Conservation (phyloP, 2,888 invertebrate genomes). For the Marronus borbonicus region DNA sequence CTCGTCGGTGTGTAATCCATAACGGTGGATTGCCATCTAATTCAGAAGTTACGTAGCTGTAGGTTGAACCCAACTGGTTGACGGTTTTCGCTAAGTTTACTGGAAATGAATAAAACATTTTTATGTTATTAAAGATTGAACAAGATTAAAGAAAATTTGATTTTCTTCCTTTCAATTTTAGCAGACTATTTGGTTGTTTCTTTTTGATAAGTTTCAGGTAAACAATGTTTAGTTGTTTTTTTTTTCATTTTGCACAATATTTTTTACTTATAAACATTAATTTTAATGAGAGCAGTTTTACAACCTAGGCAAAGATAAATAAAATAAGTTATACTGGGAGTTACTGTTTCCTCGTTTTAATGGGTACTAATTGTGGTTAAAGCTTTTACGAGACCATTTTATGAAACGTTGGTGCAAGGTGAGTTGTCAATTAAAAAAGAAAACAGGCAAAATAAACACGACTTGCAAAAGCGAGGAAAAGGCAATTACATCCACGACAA, state of each 20-base stretch:
- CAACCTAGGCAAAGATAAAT: background rate
- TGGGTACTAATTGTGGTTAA: background rate
- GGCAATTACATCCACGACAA: constrained; percentile 9
- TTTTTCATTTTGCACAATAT: too few species aligned
- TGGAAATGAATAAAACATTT: constrained; percentile 68
- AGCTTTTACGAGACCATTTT: too few species aligned
- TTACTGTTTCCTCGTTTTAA: background rate
- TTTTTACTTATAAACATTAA: too few species aligned
- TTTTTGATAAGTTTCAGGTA: too few species aligned
- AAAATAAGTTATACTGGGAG: background rate
- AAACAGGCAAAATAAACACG: constrained; percentile 18
- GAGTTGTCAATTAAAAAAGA: constrained; percentile 11
- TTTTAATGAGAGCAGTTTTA: too few species aligned
- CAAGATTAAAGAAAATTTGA: too few species aligned
- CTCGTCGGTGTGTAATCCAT: constrained; percentile 83
- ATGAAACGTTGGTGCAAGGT: background rate
- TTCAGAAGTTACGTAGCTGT: constrained; percentile 80
- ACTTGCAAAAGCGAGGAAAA: constrained; percentile 1
- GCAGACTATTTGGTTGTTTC: too few species aligned
- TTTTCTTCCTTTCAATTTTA: too few species aligned
- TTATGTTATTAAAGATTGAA: too few species aligned
- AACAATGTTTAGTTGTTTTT: too few species aligned
- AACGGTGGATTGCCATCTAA: constrained; percentile 88
- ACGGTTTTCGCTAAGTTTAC: constrained; percentile 83
- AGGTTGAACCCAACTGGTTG: constrained; percentile 76